These are phyloP conservation scores for Henricia sp. DNA, from an alignment of 53 echinoderm and acorn worm genomes.

Conservation along the genomic window DNA sequence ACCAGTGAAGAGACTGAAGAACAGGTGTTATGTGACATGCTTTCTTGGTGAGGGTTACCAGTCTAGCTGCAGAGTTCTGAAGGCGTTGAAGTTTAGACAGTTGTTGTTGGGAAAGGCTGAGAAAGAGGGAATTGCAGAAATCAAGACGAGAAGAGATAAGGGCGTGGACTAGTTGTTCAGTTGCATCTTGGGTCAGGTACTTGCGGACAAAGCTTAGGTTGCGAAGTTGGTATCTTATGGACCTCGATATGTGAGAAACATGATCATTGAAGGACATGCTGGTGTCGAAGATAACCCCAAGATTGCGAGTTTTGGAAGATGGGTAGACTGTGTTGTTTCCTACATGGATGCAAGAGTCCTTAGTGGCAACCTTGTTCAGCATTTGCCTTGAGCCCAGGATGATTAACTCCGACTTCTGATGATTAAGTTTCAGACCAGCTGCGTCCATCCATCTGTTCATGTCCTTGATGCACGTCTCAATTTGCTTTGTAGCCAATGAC, in stretches of 20 bases:
- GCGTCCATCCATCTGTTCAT: constrained; percentile 39
- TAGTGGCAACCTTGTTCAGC: background rate
- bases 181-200: constrained; percentile 23
- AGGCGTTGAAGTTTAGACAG: constrained; percentile 22
- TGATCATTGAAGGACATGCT: constrained; percentile 39
- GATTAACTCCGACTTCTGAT: constrained; percentile 35
- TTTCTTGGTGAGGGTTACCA: constrained; percentile 17
- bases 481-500: background rate
- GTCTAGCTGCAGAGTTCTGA: constrained; percentile 10
- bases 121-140: background rate
- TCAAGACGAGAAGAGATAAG: constrained; percentile 39
- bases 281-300: constrained; percentile 49
- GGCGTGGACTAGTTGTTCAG: constrained; percentile 36
- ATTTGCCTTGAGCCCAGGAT: constrained; percentile 37
- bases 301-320: constrained; percentile 27
- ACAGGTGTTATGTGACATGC: constrained; percentile 33
- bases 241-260: constrained; percentile 27
- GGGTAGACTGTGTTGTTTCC: background rate
- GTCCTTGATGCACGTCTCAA: constrained; percentile 47
- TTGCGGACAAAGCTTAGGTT: constrained; percentile 48
- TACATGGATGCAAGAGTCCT: background rate
- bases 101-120: background rate
- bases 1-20: background rate
- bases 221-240: constrained; percentile 48
- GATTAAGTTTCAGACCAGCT: constrained; percentile 39